Evolutionary conservation across 2,888 invertebrate species (phyloP).

Genomic region (Lathronympha strigana): DNA sequence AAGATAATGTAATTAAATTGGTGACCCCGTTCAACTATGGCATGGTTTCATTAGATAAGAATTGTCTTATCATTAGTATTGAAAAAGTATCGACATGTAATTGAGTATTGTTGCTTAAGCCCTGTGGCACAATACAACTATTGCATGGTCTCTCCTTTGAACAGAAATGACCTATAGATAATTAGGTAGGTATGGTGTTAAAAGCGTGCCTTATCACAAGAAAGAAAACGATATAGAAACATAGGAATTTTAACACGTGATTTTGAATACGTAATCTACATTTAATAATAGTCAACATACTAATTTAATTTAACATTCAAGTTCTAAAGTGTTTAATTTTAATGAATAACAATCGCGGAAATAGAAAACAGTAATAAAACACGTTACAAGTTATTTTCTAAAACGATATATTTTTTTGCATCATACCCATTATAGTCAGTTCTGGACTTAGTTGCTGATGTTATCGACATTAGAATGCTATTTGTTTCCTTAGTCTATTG

Average conservation of each 20-base stretch:
- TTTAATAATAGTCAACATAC: neutral
- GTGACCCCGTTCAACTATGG: slow-evolving; percentile 38
- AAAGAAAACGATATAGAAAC: neutral
- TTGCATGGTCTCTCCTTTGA: neutral
- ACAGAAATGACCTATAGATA: neutral
- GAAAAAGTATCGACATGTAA: slow-evolving; percentile 23
- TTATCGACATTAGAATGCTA: neutral
- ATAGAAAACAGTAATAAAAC: too few relatives aligned
- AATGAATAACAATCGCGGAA: too few relatives aligned
- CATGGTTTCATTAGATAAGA: slow-evolving; percentile 36
- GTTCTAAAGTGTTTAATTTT: too few relatives aligned
- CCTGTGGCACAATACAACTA: slow-evolving; percentile 10
- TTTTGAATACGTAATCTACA: neutral
- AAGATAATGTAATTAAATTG: slow-evolving; percentile 27
- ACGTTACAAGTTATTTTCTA: too few relatives aligned
- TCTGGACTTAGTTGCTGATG: neutral
- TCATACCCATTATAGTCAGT: too few relatives aligned
- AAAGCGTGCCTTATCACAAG: slow-evolving; percentile 28
- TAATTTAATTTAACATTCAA: neutral
- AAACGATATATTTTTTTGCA: too few relatives aligned
- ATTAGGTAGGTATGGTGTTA: slow-evolving; percentile 13
- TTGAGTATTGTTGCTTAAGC: slow-evolving; percentile 19
- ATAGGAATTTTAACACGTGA: neutral
- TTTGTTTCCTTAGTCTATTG: slow-evolving; percentile 23
- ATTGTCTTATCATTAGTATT: slow-evolving; percentile 34